These are phyloP conservation scores for Dasypogon diadema DNA, from an alignment of 2,888 invertebrate species.

Conservation along the genomic window DNA sequence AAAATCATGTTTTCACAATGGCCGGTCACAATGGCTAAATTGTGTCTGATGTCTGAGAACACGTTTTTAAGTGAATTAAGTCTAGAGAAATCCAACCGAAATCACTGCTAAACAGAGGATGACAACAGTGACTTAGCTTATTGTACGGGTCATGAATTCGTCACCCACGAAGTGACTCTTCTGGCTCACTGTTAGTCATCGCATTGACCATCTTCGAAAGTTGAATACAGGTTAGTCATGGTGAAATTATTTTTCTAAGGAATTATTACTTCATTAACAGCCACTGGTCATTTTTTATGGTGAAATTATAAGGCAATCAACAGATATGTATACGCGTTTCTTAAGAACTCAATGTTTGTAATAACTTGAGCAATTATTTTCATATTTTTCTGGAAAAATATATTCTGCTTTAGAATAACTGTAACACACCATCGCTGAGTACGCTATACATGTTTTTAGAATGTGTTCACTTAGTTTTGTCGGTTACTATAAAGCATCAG, in stretches of 20 bases:
- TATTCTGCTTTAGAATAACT: too few species aligned
- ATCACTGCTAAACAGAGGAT: slow-evolving; percentile 31
- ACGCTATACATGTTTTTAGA: too few species aligned
- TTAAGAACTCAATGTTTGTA: too few species aligned
- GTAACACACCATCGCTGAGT: too few species aligned
- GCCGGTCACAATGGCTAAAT: slow-evolving; percentile 24
- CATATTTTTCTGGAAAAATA: too few species aligned
- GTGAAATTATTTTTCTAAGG: slow-evolving; percentile 3
- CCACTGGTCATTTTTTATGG: too few species aligned
- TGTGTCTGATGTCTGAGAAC: slow-evolving; percentile 31
- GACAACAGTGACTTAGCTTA: slow-evolving; percentile 4
- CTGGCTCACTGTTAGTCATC: slow-evolving; percentile 18
- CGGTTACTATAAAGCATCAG: too few species aligned
- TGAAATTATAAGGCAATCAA: too few species aligned
- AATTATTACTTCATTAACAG: background rate
- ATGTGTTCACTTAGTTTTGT: too few species aligned
- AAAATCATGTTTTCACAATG: slow-evolving; percentile 46
- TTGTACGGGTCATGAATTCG: slow-evolving; percentile 36
- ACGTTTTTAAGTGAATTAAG: slow-evolving; percentile 15
- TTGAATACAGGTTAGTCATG: slow-evolving; percentile 5
- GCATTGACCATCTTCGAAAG: slow-evolving; percentile 7
- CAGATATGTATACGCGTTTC: too few species aligned
- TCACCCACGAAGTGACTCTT: slow-evolving; percentile 30
- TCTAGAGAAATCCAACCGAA: slow-evolving; percentile 21
- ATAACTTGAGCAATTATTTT: too few species aligned